phyloP scores from a whole-genome alignment of 1,140 invertebrate genomes.

The Uloborus diversus region DNA sequence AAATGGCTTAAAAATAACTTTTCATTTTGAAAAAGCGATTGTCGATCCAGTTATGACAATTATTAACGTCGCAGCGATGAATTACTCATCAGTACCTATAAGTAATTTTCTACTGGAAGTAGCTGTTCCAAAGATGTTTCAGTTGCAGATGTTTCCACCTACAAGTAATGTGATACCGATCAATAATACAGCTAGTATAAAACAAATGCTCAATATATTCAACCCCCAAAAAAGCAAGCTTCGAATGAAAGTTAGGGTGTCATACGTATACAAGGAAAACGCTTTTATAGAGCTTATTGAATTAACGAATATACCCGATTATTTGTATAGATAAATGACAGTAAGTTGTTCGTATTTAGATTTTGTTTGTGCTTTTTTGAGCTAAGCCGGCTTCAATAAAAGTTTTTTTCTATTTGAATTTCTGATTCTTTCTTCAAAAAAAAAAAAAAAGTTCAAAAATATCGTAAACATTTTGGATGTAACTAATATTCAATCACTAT shows the following conservation, averaged over 20 bases:
- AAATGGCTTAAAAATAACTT: slow-evolving; percentile 83
- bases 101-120: slow-evolving; percentile 95
- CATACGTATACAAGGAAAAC: slow-evolving; percentile 80
- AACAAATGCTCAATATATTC: slow-evolving; percentile 88
- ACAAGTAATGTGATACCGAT: slow-evolving; percentile 83
- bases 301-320: slow-evolving; percentile 75
- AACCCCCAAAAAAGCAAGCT: slow-evolving; percentile 75
- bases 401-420: no score
- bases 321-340: not conserved
- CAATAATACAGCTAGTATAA: slow-evolving; percentile 77
- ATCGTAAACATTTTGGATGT: no score
- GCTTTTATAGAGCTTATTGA: slow-evolving; percentile 88
- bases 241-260: slow-evolving; percentile 87
- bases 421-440: no score
- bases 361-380: no score
- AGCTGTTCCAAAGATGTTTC: slow-evolving; percentile 86
- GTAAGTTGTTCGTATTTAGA: no score
- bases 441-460: no score
- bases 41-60: slow-evolving; percentile 75
- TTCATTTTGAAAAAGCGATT: slow-evolving; percentile 75
- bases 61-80: slow-evolving; percentile 84
- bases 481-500: no score
- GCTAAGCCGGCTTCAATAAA: no score
- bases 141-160: slow-evolving; percentile 82
- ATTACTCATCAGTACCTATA: slow-evolving; percentile 75